phyloP scores from a whole-genome alignment of 1,140 invertebrate genomes.

The Anastatus disparis region DNA sequence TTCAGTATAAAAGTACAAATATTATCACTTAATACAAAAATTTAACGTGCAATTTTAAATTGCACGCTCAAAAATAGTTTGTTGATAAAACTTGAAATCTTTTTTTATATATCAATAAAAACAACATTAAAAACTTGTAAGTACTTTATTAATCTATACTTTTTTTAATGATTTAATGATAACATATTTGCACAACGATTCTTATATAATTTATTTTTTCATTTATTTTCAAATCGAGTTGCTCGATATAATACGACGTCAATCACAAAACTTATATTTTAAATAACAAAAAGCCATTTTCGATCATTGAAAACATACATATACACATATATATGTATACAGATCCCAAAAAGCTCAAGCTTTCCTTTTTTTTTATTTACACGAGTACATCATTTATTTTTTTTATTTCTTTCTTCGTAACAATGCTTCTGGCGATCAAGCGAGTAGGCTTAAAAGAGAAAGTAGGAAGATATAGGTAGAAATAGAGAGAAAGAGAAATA shows the following conservation, averaged over 20 bases:
- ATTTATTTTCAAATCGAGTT: too few relatives aligned
- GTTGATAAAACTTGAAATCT: not conserved
- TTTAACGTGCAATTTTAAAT: slow-evolving; percentile 13
- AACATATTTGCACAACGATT: not conserved
- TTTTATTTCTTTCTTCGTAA: not conserved
- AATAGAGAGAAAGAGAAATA: slow-evolving; percentile 33
- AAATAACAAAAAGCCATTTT: slow-evolving; percentile 3
- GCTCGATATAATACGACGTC: slow-evolving; percentile 1
- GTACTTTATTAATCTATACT: too few relatives aligned
- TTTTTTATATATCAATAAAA: not conserved
- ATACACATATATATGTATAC: not conserved
- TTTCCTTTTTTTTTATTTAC: not conserved
- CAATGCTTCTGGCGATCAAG: not conserved
- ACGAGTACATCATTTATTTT: not conserved
- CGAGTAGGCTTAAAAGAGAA: slow-evolving; percentile 4
- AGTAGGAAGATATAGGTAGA: slow-evolving; percentile 18
- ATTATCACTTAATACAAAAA: slow-evolving; percentile 30
- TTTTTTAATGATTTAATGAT: too few relatives aligned
- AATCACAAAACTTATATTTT: not conserved
- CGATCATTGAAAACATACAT: not conserved
- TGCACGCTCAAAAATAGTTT: slow-evolving; percentile 3
- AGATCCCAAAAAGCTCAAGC: not conserved
- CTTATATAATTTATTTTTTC: not conserved
- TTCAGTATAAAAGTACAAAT: slow-evolving; percentile 42
- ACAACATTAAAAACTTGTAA: too few relatives aligned